Evolutionary conservation across 2,888 invertebrate genomes (phyloP), one percentile per base, ranked within the genome.

Genomic region (Prosopocoilus inquinatus): DNA sequence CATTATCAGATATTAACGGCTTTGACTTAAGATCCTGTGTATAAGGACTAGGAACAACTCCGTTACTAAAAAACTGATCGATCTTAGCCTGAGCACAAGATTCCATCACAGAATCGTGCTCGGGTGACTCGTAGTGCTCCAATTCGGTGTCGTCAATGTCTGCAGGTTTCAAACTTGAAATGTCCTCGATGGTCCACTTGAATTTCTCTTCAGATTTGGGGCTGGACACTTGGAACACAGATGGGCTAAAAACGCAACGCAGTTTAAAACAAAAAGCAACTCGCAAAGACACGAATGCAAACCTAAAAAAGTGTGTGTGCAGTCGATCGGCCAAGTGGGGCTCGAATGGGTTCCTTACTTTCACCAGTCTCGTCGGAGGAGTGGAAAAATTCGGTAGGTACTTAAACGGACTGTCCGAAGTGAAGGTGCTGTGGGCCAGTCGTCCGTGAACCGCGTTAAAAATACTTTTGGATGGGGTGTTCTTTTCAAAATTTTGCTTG

Each of bases 261-360:
- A n/a, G n/a, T 9, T n/a, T 36, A 13, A 35, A 28, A 9, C n/a
- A 46, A 53, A 9, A 9, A 49, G 9, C 28, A 12, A 50, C 12
- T 11, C 20, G 12, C 34, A 41, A 34, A 38, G 20, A 46, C 41
- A 50, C 33, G 43, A 47, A 51, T 32, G 62, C 72, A 75, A 72
- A 85, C 86, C 89, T 89, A 75, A 86, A 88, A 68, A 89, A 80
- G 61, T 86, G 85, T 55, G 84, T 80, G 72, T 88, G 86, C 53
- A 88, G 75, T 67, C 81, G 82, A 62, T 84, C 85, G 47, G 84
- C 82, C 60, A 88, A 75, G 47, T 81, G 84, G 64, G 79, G 80
- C 66, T 88, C 88, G 70, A 89, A 89, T 2, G 88, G 88, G 79
- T 88, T 89, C 58, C 81, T 79, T 48, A 86, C 82, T 66, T 79